Evolutionary conservation across 2,888 invertebrate species (phyloP), one percentile per base, ranked within the genome.

Genomic region (Drosophila melanosoma): DNA sequence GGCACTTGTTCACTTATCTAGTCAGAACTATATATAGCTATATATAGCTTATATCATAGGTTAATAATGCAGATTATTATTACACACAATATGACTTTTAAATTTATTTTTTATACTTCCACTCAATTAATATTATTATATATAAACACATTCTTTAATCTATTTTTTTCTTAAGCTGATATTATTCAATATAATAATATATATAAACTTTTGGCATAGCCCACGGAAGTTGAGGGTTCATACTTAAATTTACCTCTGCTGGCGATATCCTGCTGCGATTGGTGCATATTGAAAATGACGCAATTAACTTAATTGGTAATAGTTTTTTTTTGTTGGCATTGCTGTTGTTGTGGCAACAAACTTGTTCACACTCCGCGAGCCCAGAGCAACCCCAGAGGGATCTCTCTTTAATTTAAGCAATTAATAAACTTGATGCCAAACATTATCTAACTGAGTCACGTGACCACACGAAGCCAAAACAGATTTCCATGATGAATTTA

Each of bases 401-500:
- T 57, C 69, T 74, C 64, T 71, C 70, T 66, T 85, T 90, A 88
- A 86, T 89, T 86, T 79, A 71, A 83, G 79, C 86, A 90, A 90
- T 87, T 87, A 89, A 89, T 89, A 88, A 77, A 79, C 69, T 72
- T 74, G 60, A 76, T 81, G 75, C 86, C 87, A 86, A 76, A 61
- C 84, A 87, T 87, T 87, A 89, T 90, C 86, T 89, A 87, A 88
- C 72, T 52, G 40, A 77, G 72, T 90, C 87, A 87, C 87, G 90
- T 87, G 90, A 87, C 90, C 79, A 76, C 90, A 90, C 83, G 83
- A 69, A 71, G 82, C 76, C 87, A 82, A 87, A 87, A 81, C 83
- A 89, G 88, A 90, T 87, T 87, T 87, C 81, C 90, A 74, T 87
- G 87, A 87, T 87, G 90, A 90, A 90, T 90, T 87, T 87, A 87